These are phyloP conservation scores for Zaprionus bogoriensis DNA, from an alignment of 2,888 invertebrate genomes.

Conservation along the genomic window DNA sequence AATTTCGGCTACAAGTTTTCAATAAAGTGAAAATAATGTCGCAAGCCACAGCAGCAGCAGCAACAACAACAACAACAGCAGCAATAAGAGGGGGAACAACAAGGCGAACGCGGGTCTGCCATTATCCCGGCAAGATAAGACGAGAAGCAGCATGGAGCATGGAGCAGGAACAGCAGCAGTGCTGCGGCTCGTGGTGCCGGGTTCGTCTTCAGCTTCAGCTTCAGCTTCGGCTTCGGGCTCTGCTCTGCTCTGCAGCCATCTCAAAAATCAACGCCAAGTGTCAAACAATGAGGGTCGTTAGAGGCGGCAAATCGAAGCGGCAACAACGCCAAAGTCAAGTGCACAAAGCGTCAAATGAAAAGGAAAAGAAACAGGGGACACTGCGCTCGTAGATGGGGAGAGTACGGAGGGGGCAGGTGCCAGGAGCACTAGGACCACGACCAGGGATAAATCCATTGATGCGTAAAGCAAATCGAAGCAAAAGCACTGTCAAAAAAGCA, in stretches of 20 bases:
- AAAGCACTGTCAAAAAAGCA: conserved; percentile 58
- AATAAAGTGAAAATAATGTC: conserved; percentile 78
- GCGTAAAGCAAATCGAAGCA: conserved; percentile 68
- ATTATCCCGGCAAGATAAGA: conserved; percentile 60
- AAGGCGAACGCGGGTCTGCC: conserved; percentile 37
- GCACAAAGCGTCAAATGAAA: conserved; percentile 76
- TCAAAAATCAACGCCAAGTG: conserved; percentile 71
- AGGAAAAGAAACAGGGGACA: conserved; percentile 49
- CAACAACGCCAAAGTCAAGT: conserved; percentile 65
- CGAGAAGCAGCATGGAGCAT: conserved; percentile 25
- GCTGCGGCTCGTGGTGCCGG: background rate
- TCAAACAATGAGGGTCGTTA: conserved; percentile 76
- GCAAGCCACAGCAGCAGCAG: conserved; percentile 48
- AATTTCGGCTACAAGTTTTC: conserved; percentile 76
- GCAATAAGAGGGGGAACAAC: background rate
- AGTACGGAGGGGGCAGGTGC: background rate
- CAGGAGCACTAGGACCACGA: background rate
- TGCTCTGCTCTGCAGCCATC: conserved; percentile 15
- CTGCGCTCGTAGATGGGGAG: background rate
- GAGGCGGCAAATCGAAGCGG: conserved; percentile 66
- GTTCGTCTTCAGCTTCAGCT: too few relatives aligned
- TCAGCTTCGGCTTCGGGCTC: background rate
- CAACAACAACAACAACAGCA: conserved; percentile 14
- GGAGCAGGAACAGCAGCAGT: too few relatives aligned
- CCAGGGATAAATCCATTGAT: conserved; percentile 65